A percentile compares a stretch with the other conserved stretches of the same genome.
Evolutionary conservation across 2,797 vertebrate species (phyloP).

Genomic region (Tangara arthus): DNA sequence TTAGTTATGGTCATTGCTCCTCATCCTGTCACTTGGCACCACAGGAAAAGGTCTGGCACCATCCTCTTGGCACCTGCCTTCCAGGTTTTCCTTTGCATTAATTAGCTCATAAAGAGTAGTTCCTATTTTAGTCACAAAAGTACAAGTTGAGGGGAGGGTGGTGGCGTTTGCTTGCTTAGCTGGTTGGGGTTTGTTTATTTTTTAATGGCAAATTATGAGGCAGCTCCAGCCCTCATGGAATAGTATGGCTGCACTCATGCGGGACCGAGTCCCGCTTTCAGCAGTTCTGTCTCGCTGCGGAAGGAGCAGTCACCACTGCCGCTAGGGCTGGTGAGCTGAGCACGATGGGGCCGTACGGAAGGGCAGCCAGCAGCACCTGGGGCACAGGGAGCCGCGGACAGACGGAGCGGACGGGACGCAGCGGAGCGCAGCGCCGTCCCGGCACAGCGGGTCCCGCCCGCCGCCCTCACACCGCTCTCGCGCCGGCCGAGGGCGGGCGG

Average conservation of each 20-base stretch:
- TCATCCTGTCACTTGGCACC: not conserved
- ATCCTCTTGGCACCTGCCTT: not conserved
- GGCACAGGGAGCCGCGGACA: no score
- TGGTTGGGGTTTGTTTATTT: not conserved
- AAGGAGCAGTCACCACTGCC: not conserved
- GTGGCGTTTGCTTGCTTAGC: not conserved
- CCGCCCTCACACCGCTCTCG: not conserved
- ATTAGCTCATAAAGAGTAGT: not conserved
- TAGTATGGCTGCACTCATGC: rapidly evolving
- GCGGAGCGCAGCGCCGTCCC: rapidly evolving
- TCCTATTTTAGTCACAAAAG: not conserved
- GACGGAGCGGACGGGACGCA: not conserved
- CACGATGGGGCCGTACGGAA: rapidly evolving
- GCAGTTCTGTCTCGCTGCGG: rapidly evolving
- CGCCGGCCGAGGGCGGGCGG: not conserved
- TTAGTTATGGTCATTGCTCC: not conserved
- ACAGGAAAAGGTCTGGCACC: not conserved
- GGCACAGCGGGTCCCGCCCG: not conserved
- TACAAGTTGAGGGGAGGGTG: no score
- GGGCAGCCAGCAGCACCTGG: rapidly evolving
- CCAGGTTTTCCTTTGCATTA: not conserved
- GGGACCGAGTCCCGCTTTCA: rapidly evolving
- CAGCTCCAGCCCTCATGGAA: not conserved
- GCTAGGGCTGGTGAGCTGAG: rapidly evolving
- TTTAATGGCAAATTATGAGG: not conserved